Evolutionary conservation across 2,888 invertebrate genomes (phyloP).

Genomic region (Agonopterix heracliana): DNA sequence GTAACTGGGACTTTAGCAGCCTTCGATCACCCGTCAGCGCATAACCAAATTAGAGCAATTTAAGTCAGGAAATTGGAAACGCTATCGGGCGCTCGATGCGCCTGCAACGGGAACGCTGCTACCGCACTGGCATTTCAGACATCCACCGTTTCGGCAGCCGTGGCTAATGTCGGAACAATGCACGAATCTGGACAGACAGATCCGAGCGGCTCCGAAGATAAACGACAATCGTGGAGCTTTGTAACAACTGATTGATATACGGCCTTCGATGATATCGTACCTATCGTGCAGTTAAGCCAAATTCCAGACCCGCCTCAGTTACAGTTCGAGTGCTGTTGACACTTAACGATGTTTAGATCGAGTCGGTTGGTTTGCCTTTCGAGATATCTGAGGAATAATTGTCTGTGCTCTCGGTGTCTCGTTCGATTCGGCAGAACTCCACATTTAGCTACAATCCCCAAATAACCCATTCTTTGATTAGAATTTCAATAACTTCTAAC

Average conservation of each 20-base stretch:
- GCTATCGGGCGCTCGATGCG: conserved; percentile 64
- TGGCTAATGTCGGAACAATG: conserved; percentile 72
- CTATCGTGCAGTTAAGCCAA: conserved; percentile 47
- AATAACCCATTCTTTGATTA: background rate
- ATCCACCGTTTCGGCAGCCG: conserved; percentile 64
- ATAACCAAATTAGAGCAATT: conserved; percentile 75
- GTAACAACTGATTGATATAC: conserved; percentile 76
- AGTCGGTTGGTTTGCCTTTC: conserved; percentile 21
- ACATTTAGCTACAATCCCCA: too few relatives aligned
- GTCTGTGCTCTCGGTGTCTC: background rate
- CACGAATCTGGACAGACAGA: conserved; percentile 71
- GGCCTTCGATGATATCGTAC: conserved; percentile 62
- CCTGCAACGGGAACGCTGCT: conserved; percentile 55
- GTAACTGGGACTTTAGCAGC: conserved; percentile 42
- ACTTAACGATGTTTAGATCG: conserved; percentile 64
- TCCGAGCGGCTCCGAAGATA: conserved; percentile 68
- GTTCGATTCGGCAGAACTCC: background rate
- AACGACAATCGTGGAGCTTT: conserved; percentile 69
- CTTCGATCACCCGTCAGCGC: conserved; percentile 68
- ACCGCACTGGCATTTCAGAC: conserved; percentile 66
- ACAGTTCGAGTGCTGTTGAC: conserved; percentile 68
- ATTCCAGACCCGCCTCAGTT: conserved; percentile 68
- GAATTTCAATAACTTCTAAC: background rate
- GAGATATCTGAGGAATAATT: conserved; percentile 1
- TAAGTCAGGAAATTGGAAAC: conserved; percentile 75